phyloP scores from a whole-genome alignment of 2,888 invertebrate genomes.

The Apotomis turbidana region DNA sequence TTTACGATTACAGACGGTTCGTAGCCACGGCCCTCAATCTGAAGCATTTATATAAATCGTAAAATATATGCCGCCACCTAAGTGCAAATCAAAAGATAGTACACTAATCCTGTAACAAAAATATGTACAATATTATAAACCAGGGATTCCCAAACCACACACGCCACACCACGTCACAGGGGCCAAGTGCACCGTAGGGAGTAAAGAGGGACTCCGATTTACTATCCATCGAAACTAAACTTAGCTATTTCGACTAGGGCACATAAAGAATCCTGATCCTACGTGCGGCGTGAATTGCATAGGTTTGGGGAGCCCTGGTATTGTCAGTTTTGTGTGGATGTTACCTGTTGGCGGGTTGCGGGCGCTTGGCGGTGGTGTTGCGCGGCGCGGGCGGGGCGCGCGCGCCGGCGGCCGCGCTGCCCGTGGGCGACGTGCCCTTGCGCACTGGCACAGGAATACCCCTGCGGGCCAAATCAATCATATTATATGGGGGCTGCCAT shows the following conservation, averaged over 20 bases:
- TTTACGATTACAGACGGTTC: too few species aligned
- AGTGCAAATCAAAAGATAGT: not conserved
- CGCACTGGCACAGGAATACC: constrained; percentile 83
- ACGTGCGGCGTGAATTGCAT: too few species aligned
- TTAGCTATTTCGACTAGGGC: too few species aligned
- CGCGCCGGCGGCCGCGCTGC: constrained; percentile 68
- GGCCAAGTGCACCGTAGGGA: too few species aligned
- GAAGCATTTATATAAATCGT: not conserved
- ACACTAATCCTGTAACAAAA: not conserved
- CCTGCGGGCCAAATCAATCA: constrained; percentile 49
- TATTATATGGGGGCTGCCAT: too few species aligned
- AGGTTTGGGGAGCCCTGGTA: too few species aligned
- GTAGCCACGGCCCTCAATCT: too few species aligned
- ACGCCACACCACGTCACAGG: too few species aligned
- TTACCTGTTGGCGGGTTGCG: constrained; percentile 75
- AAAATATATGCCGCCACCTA: not conserved
- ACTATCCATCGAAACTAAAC: too few species aligned
- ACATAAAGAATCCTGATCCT: too few species aligned
- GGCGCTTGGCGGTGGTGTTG: constrained; percentile 58
- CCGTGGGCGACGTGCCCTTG: constrained; percentile 74
- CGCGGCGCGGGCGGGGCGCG: constrained; percentile 46
- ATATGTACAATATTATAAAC: not conserved
- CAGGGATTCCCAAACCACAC: not conserved
- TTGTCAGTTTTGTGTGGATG: too few species aligned
- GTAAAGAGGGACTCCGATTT: too few species aligned